Evolutionary conservation across 2,797 vertebrate genomes (phyloP).

Genomic region (Acanthurus leucopareius): DNA sequence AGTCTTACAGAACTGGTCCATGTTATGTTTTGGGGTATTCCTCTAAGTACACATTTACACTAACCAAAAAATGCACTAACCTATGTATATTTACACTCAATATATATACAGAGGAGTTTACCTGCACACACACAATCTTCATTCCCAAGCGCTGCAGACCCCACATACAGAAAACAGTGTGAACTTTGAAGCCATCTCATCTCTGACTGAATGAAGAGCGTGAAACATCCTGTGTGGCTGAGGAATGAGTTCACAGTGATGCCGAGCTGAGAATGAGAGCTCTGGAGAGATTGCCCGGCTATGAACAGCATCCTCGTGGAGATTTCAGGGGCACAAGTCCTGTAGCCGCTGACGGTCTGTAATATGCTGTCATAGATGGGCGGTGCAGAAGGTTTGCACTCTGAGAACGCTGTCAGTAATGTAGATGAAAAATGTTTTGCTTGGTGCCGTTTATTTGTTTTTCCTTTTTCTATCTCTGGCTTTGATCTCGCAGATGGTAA

Average conservation of each 20-base stretch:
- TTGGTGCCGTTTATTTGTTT: not conserved
- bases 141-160: slow-evolving; percentile 29
- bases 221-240: slow-evolving; percentile 70
- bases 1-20: slow-evolving; percentile 39
- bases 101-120: not conserved
- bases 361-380: slow-evolving; percentile 41
- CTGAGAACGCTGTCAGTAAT: slow-evolving; percentile 8
- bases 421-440: not conserved
- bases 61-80: slow-evolving; percentile 21
- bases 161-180: slow-evolving; percentile 54
- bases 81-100: slow-evolving; percentile 13
- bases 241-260: slow-evolving; percentile 71
- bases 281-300: slow-evolving; percentile 59
- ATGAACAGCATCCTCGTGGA: slow-evolving; percentile 52
- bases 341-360: slow-evolving; percentile 36
- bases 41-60: slow-evolving; percentile 23
- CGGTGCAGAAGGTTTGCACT: not conserved
- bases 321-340: slow-evolving; percentile 33
- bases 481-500: slow-evolving; percentile 5
- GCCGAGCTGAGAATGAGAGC: slow-evolving; percentile 62
- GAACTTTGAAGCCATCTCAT: slow-evolving; percentile 78
- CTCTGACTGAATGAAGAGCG: slow-evolving; percentile 64
- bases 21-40: slow-evolving; percentile 49
- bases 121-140: not conserved
- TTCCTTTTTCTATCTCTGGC: not conserved